Conservation (phyloP, 1,140 invertebrate genomes). For the Chrysopa pallens region DNA sequence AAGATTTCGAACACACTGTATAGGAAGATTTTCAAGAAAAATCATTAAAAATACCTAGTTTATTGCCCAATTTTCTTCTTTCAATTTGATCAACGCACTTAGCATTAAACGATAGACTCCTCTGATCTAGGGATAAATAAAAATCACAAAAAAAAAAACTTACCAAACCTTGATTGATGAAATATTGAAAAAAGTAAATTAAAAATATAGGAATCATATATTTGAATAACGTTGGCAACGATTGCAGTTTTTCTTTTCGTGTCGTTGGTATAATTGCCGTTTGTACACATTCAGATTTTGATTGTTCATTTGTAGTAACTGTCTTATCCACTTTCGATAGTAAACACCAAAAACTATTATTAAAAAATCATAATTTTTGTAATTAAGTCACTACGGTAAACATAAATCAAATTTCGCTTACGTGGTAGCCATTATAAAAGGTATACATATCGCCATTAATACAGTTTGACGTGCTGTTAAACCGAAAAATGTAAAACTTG, state of each 20-base stretch:
- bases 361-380: too few species aligned
- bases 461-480: neutral
- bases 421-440: neutral
- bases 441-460: neutral
- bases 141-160: neutral
- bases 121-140: neutral
- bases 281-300: neutral
- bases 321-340: neutral
- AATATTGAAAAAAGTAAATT: neutral
- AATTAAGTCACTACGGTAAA: neutral
- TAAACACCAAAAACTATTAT: neutral
- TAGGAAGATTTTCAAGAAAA: too few species aligned
- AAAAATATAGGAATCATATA: neutral
- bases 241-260: neutral
- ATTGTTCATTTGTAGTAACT: neutral
- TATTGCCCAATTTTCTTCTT: too few species aligned
- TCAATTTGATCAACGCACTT: too few species aligned
- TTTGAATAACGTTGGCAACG: neutral
- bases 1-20: too few species aligned
- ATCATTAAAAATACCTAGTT: too few species aligned
- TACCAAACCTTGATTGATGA: neutral
- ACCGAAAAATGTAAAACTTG: neutral
- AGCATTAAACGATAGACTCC: too few species aligned
- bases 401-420: neutral
- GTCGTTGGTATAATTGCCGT: neutral